A percentile compares a stretch with the other conserved stretches of the same genome.
phyloP scores from a whole-genome alignment of 2,797 vertebrate genomes.

The Characodon lateralis region DNA sequence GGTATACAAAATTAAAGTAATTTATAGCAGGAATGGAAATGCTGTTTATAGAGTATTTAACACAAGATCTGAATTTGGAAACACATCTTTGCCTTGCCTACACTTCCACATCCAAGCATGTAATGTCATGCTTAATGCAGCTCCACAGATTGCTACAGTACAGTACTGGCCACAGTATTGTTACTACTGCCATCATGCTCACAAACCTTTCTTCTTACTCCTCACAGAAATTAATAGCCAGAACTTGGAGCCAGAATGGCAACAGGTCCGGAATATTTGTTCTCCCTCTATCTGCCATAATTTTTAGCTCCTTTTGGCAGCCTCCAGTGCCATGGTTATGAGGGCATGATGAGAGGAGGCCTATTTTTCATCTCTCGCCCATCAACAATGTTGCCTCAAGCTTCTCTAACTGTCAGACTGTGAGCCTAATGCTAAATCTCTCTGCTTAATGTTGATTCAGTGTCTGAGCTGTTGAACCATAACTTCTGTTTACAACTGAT shows the following conservation, averaged over 20 bases:
- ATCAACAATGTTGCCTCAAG: conserved; percentile 61
- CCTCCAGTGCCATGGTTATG: conserved; percentile 56
- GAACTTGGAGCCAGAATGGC: conserved; percentile 33
- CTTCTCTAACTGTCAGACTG: conserved; percentile 46
- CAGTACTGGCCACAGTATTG: conserved; percentile 13
- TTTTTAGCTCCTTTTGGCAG: conserved; percentile 46
- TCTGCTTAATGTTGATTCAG: conserved; percentile 52
- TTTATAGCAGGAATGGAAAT: not conserved
- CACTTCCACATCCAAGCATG: conserved; percentile 24
- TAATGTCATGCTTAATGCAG: conserved; percentile 30
- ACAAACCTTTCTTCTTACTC: conserved; percentile 33
- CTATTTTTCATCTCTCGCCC: conserved; percentile 63
- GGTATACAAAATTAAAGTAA: not conserved
- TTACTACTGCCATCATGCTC: conserved; percentile 20
- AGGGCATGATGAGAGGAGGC: conserved; percentile 64
- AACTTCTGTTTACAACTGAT: conserved; percentile 16
- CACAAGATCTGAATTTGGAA: conserved; percentile 9
- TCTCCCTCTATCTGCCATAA: conserved; percentile 53
- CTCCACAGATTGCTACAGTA: conserved; percentile 1
- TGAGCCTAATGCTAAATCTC: conserved; percentile 34
- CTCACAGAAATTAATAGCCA: conserved; percentile 64
- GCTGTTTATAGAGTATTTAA: not conserved
- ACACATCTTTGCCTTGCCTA: not conserved
- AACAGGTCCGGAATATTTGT: conserved; percentile 61
- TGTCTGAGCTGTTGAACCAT: conserved; percentile 25